Evolutionary conservation across 2,797 vertebrate species (phyloP).

Genomic region (Acanthopagrus latus): DNA sequence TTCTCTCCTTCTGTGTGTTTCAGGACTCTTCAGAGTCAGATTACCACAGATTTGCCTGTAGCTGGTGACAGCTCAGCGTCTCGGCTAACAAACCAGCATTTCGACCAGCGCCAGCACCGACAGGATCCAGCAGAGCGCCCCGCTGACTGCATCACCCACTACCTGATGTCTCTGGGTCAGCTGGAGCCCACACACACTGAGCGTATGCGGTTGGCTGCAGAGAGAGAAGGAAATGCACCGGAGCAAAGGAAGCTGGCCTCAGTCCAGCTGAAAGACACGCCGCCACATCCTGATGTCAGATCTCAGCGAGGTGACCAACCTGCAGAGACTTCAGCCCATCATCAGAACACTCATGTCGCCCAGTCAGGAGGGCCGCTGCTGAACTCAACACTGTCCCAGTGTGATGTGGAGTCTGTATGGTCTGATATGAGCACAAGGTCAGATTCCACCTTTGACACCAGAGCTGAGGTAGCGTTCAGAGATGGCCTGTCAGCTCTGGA

Average conservation of each 20-base stretch:
- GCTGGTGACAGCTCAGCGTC: background rate
- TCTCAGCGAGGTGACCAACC: background rate
- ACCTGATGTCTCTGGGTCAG: conserved; percentile 66
- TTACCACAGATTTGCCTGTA: background rate
- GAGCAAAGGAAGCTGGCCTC: conserved; percentile 8
- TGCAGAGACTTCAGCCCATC: background rate
- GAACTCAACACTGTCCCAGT: conserved; percentile 75
- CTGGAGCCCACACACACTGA: background rate
- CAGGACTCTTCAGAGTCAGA: conserved; percentile 46
- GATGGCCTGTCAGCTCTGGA: conserved; percentile 93
- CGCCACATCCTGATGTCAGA: background rate
- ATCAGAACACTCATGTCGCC: rapidly evolving
- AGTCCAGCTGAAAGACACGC: conserved; percentile 5
- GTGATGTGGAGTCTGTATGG: conserved; percentile 79
- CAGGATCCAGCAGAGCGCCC: background rate
- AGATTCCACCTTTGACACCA: conserved; percentile 90
- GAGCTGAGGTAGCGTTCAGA: conserved; percentile 91
- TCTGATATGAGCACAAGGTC: conserved; percentile 89
- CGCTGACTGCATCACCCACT: conserved; percentile 57
- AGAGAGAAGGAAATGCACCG: background rate
- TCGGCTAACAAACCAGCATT: background rate
- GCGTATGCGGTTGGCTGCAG: background rate
- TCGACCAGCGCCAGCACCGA: background rate
- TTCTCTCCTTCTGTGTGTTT: background rate
- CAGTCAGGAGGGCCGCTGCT: conserved; percentile 12